Evolutionary conservation across 37 sponge, comb jelly and placozoan species (phyloP).

Genomic region (Cladorhizidae sp.): DNA sequence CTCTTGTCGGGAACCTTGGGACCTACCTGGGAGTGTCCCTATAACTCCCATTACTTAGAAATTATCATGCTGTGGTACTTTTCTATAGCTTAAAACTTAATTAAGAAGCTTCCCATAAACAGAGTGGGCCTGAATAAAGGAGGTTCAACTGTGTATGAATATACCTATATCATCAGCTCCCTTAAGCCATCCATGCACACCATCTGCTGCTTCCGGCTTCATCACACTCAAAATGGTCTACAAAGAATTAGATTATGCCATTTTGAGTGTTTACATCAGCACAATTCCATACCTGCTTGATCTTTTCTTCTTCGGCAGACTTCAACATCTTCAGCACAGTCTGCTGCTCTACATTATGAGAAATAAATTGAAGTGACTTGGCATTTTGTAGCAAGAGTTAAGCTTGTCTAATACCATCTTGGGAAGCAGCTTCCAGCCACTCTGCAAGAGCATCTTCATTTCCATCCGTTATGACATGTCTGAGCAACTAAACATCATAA

Average conservation of each 20-base stretch:
- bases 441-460: conserved; percentile 33
- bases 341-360: conserved; percentile 50
- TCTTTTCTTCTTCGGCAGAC: conserved; percentile 68
- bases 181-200: conserved; percentile 58
- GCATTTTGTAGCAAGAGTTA: background rate
- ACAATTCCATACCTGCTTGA: conserved; percentile 47
- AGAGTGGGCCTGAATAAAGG: too few species aligned
- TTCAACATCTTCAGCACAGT: conserved; percentile 77
- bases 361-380: background rate
- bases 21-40: background rate
- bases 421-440: conserved; percentile 64
- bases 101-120: too few species aligned
- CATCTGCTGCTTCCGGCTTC: conserved; percentile 76
- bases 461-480: conserved; percentile 31
- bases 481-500: conserved; percentile 22
- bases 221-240: conserved; percentile 62
- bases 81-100: too few species aligned
- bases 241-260: background rate
- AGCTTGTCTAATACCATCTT: conserved; percentile 39
- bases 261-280: background rate
- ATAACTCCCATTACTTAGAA: background rate
- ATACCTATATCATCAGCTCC: conserved; percentile 64
- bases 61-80: too few species aligned
- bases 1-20: background rate
- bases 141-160: too few species aligned